Percentiles rank a stretch among this genome's conserved stretches.
Conservation (phyloP, 2,797 vertebrate species). For the Sorex maritimensis region DNA sequence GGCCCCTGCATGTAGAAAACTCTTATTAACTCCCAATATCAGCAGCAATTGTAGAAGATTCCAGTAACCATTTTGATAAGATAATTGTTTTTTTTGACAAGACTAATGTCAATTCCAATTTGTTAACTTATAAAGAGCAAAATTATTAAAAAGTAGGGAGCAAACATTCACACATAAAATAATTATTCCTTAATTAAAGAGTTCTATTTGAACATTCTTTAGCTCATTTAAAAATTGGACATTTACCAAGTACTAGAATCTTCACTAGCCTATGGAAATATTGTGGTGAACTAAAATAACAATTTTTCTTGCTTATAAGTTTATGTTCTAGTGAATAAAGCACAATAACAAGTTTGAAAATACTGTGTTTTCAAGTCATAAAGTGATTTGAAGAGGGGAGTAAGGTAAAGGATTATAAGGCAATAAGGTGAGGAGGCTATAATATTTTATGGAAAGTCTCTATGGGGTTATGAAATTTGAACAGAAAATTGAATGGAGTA, state of each 20-base stretch:
- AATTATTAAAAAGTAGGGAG: background rate
- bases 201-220: background rate
- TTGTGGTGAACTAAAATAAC: background rate
- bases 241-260: background rate
- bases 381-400: background rate
- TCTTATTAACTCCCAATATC: background rate
- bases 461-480: background rate
- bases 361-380: background rate
- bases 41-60: background rate
- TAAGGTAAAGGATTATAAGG: background rate
- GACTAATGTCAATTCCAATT: background rate
- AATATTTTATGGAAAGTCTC: background rate
- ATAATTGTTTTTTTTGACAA: constrained; percentile 2
- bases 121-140: background rate
- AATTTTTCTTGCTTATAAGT: background rate
- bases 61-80: background rate
- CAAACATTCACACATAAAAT: background rate
- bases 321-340: background rate
- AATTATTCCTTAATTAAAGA: background rate
- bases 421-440: background rate
- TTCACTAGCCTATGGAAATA: background rate
- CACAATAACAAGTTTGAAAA: background rate
- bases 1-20: background rate
- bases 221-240: constrained; percentile 13
- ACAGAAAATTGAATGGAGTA: background rate